Conservation (phyloP, 2,113 vertebrate genomes). For the Oreochromis spilurus region DNA sequence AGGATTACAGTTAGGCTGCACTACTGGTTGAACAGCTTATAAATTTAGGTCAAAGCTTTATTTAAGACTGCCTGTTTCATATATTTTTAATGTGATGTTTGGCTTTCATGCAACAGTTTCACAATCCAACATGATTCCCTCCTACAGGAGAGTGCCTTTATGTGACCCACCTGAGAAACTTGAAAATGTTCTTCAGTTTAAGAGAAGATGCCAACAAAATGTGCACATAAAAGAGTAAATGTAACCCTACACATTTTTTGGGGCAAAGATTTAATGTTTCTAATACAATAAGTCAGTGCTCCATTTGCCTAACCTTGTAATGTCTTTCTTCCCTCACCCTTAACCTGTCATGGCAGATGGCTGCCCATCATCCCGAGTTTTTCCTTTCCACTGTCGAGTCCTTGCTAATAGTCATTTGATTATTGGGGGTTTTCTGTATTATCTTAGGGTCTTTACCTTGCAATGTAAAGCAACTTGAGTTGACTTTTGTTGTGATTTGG, state of each 20-base stretch:
- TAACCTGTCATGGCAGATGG: not conserved
- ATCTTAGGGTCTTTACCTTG: not conserved
- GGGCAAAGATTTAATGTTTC: not conserved
- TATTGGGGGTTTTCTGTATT: not conserved
- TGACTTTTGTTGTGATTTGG: not conserved
- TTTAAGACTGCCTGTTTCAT: not conserved
- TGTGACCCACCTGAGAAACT: not conserved
- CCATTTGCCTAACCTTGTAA: not conserved
- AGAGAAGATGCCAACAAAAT: not conserved
- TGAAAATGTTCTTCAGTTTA: not conserved
- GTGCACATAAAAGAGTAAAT: not conserved
- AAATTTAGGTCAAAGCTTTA: not conserved
- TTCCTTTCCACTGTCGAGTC: not conserved
- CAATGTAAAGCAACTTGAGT: not conserved
- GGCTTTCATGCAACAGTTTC: not conserved
- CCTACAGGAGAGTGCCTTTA: not conserved
- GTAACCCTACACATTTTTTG: not conserved
- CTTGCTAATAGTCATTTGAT: not conserved
- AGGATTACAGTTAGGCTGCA: not conserved
- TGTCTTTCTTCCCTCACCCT: not conserved
- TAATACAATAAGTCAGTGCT: not conserved
- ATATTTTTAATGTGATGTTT: not conserved
- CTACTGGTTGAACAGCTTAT: not conserved
- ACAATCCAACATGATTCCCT: not conserved
- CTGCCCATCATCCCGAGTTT: not conserved